Base-by-base conservation (phyloP, 1,140 invertebrate genomes). In the Heterodera carotae region DNA sequence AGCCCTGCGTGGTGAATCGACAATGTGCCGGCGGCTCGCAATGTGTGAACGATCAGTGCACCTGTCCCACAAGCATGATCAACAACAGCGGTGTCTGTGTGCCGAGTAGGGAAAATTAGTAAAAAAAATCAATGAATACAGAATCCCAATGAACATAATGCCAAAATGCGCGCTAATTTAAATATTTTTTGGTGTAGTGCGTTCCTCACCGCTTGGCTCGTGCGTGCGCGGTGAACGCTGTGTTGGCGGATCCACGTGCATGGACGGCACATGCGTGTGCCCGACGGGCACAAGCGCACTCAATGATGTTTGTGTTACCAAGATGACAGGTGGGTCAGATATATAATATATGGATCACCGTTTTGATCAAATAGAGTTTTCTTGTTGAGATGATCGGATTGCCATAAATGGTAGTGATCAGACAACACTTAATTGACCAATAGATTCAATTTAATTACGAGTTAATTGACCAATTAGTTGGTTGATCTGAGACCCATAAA, bases 11-110 rank as follows among this genome's bases (percentile, higher is more conserved):
- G 15, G 87, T 88, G n/a, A 88, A 88, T 76, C 73, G 82, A 34
- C 85, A 87, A 77, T 87, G 85, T 67, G 76, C 77, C 15, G 85
- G 86, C 29, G 85, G 86, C n/a, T 80, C 80, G 31, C 78, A 81
- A 48, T 86, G 84, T 60, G 34, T 81, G 25, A 82, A 77, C 64
- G 69, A 77, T 25, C 56, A 73, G 43, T 82, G 81, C 60, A 80
- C 70, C 59, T 83, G 82, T 60, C 82, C 82, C 29, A 36, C n/a
- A 34, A 73, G 77, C 62, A 83, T 84, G 82, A 33, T 25, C 36
- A 84, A 78, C 59, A 68, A 79, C 36, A 85, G 77, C 68, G 83
- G 82, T 64, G 66, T 83, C 68, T 83, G 82, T 56, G 36, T 83
- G 12, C 64, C 74, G 12, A 31, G 82, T 78, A 83, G 18, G 48